Percentiles rank a stretch among this genome's conserved stretches.
These are phyloP conservation scores for Anthoscopus minutus DNA, from an alignment of 2,113 vertebrate genomes.

Conservation along the genomic window DNA sequence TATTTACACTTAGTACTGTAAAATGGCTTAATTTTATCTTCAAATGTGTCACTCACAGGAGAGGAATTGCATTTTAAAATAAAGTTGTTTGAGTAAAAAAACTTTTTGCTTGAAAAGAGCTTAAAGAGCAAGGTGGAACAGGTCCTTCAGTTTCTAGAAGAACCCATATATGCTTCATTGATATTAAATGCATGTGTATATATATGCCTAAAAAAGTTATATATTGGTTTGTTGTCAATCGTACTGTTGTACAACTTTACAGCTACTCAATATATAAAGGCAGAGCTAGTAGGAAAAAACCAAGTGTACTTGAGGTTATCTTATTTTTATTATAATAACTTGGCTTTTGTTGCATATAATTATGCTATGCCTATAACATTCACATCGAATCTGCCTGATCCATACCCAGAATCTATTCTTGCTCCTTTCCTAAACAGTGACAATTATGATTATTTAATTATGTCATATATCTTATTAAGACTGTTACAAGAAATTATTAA, in stretches of 20 bases:
- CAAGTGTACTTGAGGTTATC: neutral
- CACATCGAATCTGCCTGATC: neutral
- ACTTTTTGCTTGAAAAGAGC: neutral
- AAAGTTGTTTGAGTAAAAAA: neutral
- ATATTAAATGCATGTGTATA: neutral
- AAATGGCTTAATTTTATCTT: slow-evolving; percentile 5
- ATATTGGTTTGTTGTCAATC: neutral
- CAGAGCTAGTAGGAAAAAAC: neutral
- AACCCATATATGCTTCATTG: neutral
- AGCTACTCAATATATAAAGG: neutral
- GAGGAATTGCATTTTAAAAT: neutral
- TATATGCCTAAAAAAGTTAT: neutral
- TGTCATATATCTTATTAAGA: neutral
- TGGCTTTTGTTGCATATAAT: neutral
- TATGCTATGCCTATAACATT: neutral
- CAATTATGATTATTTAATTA: neutral
- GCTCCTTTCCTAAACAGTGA: neutral
- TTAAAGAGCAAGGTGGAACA: neutral
- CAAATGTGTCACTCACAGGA: neutral
- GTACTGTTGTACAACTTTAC: neutral
- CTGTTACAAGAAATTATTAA: neutral
- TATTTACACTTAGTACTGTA: neutral
- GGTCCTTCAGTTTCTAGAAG: neutral
- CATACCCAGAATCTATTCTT: neutral
- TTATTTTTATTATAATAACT: neutral